Base-by-base conservation (phyloP, 2,888 invertebrate genomes). In the Yponomeuta malinellus region DNA sequence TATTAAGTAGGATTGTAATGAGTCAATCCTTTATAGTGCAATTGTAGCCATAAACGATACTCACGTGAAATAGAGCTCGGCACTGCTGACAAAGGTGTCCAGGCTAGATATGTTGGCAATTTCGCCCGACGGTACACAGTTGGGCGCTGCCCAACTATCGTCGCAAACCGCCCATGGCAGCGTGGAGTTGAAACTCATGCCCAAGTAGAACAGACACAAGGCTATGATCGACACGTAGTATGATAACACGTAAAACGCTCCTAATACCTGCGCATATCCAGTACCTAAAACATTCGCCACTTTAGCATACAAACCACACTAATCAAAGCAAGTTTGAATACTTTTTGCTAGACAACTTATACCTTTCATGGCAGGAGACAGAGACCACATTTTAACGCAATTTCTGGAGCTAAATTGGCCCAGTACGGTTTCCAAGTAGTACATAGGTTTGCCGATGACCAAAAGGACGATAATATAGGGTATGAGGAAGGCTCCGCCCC, bases 341-440 rank as follows among this genome's bases (percentile, higher is more conserved):
- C 33, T 33, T 33, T 33, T 43, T 8, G 43, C 9, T 43, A 8
- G 43, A 43, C 5, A 43, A 8, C 9, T 8, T 9, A 43, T 43
- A 96, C 97, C 97, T 94, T 95, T 95, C 86, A 97, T 94, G 0
- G 95, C 94, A 2, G 97, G 97, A 63, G 93, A 90, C 10, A 94
- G 77, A 2, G 92, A 87, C 94, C 94, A 94, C 68, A 96, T 93
- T 83, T 95, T 95, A 1, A 96, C 95, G 66, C 96, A 95, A 71
- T 97, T 97, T 78, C 94, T 94, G 75, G 95, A 95, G 71, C 95
- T 95, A 81, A 97, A 98, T 84, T 98, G 97, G 5, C 97, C 97
- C 9, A 97, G 87, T 1, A 95, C 93, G 84, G 96, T 95, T 88
- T 98, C 97, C 81, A 98, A 87, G 78, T 96, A 97, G 81, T 97